These are phyloP conservation scores for Recurvirostra avosetta DNA, from an alignment of 2,113 vertebrate species.

Conservation along the genomic window DNA sequence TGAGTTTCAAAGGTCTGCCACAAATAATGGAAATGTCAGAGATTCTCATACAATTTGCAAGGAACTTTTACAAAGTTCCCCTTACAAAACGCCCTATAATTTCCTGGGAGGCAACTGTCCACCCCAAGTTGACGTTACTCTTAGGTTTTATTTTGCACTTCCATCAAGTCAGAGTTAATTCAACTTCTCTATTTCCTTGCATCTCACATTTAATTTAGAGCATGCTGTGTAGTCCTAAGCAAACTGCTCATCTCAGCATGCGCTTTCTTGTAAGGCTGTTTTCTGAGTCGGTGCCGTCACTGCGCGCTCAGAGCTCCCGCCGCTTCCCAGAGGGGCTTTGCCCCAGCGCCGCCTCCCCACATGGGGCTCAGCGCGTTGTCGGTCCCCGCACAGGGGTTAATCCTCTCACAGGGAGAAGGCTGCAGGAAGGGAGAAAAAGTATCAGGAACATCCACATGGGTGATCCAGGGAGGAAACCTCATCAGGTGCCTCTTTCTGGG, in stretches of 20 bases:
- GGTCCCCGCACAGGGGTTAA: fast-evolving
- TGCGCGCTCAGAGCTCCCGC: neutral
- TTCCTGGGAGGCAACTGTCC: neutral
- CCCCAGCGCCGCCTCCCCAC: fast-evolving
- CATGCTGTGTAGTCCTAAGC: neutral
- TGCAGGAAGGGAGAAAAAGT: neutral
- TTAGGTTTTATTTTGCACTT: neutral
- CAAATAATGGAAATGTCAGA: neutral
- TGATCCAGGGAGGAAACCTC: neutral
- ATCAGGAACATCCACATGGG: neutral
- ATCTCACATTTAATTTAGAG: neutral
- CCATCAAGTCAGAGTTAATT: neutral
- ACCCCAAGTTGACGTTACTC: neutral
- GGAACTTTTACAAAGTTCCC: neutral
- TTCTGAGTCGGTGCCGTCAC: neutral
- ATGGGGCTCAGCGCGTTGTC: fast-evolving
- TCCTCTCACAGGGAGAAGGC: neutral
- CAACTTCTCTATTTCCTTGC: neutral
- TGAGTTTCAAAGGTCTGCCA: conserved; percentile 23
- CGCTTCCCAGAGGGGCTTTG: neutral
- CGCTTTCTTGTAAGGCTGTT: neutral
- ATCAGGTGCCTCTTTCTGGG: neutral
- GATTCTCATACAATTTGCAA: neutral
- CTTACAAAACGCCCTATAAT: neutral
- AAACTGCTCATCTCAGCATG: neutral